Conservation (phyloP, 1,140 invertebrate species). For the Drosophila nebulosa region DNA sequence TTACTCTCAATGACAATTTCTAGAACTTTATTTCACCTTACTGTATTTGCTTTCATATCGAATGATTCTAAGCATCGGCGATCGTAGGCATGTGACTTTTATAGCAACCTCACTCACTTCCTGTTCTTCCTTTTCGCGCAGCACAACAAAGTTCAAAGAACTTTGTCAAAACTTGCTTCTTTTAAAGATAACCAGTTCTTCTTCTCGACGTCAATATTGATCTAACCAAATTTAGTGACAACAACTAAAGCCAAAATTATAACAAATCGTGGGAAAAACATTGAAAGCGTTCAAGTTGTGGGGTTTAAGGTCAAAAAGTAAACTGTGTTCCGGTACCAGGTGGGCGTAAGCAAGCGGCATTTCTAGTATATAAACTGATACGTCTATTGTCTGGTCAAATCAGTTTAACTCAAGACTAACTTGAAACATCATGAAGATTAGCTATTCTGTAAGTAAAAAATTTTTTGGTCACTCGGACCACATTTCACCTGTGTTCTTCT, state of each 20-base stretch:
- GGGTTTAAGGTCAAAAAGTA: conserved; percentile 60
- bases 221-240: conserved; percentile 48
- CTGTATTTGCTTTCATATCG: conserved; percentile 37
- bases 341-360: conserved; percentile 45
- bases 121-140: conserved; percentile 56
- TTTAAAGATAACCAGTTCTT: conserved; percentile 41
- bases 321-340: conserved; percentile 51
- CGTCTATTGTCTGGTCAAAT: conserved; percentile 22
- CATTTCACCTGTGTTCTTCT: background rate
- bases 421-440: conserved; percentile 48
- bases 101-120: conserved; percentile 54
- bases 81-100: conserved; percentile 36
- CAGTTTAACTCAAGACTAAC: conserved; percentile 52
- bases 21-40: conserved; percentile 28
- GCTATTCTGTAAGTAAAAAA: conserved; percentile 40
- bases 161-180: conserved; percentile 34
- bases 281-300: conserved; percentile 51
- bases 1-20: background rate
- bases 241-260: conserved; percentile 52
- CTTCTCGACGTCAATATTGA: conserved; percentile 33
- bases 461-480: background rate
- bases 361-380: conserved; percentile 56
- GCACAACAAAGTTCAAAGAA: conserved; percentile 58
- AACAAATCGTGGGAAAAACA: conserved; percentile 64
- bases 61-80: conserved; percentile 40